These are phyloP conservation scores for Aphaenogaster floridana DNA, from an alignment of 1,140 invertebrate species.

Conservation along the genomic window DNA sequence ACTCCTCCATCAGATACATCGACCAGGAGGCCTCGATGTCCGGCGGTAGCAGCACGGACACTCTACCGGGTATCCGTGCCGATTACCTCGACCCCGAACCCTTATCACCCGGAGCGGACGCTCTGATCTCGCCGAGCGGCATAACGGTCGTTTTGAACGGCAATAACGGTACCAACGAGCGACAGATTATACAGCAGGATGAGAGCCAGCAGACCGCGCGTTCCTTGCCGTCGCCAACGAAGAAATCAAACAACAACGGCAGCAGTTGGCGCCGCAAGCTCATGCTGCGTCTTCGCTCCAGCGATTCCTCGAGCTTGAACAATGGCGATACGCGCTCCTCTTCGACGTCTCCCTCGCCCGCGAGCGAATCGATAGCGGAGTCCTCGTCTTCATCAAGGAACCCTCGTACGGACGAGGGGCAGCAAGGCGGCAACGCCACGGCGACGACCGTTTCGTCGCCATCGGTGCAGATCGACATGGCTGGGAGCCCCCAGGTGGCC, in stretches of 20 bases:
- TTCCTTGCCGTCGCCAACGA: constrained; percentile 57
- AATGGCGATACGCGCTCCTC: constrained; percentile 72
- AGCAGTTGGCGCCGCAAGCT: constrained; percentile 80
- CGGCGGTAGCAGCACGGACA: constrained; percentile 83
- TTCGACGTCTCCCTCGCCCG: constrained; percentile 78
- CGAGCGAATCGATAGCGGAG: constrained; percentile 74
- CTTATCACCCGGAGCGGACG: constrained; percentile 80
- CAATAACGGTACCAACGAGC: background rate
- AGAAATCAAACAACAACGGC: constrained; percentile 68
- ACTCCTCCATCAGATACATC: constrained; percentile 84
- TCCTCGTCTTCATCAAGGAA: constrained; percentile 65
- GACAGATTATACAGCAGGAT: background rate
- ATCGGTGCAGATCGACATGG: constrained; percentile 65
- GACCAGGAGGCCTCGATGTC: constrained; percentile 82
- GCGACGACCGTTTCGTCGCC: constrained; percentile 53
- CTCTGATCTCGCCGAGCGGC: constrained; percentile 71
- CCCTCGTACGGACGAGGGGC: constrained; percentile 25
- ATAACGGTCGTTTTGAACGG: constrained; percentile 46
- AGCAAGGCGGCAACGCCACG: background rate
- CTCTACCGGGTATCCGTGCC: constrained; percentile 81
- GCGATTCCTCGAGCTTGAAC: constrained; percentile 77
- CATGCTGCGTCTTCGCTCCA: constrained; percentile 80
- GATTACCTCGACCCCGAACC: constrained; percentile 84
- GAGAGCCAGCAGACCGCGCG: background rate
- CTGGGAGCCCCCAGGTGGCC: background rate